Evolutionary conservation across 2,888 invertebrate genomes (phyloP).

Genomic region (Pristionchus mayeri): DNA sequence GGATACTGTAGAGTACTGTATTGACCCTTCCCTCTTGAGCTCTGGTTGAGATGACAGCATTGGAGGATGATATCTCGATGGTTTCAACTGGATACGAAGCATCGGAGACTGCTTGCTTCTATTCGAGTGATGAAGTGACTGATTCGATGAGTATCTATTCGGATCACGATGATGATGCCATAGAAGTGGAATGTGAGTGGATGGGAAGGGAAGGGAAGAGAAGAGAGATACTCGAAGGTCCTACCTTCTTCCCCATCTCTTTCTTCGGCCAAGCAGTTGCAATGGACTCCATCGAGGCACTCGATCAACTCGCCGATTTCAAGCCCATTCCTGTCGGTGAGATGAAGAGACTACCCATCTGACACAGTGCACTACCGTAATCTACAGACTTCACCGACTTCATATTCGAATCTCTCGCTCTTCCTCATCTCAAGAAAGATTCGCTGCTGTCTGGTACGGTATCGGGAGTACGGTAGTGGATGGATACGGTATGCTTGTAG

Average conservation of each 20-base stretch:
- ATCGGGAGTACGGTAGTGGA: background rate
- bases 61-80: background rate
- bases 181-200: constrained; percentile 17
- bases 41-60: background rate
- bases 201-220: background rate
- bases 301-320: background rate
- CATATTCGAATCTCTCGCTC: background rate
- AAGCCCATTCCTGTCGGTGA: background rate
- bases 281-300: constrained; percentile 10
- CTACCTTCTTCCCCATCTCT: background rate
- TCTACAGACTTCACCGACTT: background rate
- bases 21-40: background rate
- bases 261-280: background rate
- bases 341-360: background rate
- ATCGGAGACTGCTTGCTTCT: background rate
- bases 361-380: background rate
- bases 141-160: background rate
- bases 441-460: background rate
- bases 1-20: background rate
- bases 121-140: background rate
- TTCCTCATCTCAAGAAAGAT: background rate
- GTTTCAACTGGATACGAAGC: background rate
- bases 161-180: background rate
- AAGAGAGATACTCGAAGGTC: background rate
- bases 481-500: background rate